Evolutionary conservation across 2,888 invertebrate genomes (phyloP).

Genomic region (Ornithoptera priamus): DNA sequence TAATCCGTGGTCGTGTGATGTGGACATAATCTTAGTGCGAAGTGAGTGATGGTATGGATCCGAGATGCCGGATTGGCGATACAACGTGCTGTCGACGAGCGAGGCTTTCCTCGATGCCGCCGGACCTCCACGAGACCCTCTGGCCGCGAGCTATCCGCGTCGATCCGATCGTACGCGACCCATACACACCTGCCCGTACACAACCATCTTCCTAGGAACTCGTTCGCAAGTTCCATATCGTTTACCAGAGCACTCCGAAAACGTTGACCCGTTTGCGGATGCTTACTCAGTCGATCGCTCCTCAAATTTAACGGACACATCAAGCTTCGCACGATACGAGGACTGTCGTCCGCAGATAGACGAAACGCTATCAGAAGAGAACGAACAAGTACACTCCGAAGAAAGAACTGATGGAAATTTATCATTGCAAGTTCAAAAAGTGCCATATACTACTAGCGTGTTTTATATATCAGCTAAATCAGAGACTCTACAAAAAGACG

Average conservation of each 20-base stretch:
- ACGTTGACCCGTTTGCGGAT: conserved; percentile 67
- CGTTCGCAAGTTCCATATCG: conserved; percentile 58
- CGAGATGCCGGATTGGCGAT: conserved; percentile 79
- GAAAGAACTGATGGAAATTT: conserved; percentile 50
- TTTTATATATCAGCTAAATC: conserved; percentile 67
- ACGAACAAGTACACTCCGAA: conserved; percentile 43
- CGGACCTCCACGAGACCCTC: conserved; percentile 57
- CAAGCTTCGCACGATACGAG: conserved; percentile 74
- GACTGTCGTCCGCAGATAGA: conserved; percentile 65
- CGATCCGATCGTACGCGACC: conserved; percentile 75
- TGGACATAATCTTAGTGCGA: conserved; percentile 43
- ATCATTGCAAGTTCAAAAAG: conserved; percentile 67
- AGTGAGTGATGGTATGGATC: conserved; percentile 64
- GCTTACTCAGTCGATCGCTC: conserved; percentile 72
- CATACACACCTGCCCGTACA: conserved; percentile 72
- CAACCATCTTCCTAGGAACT: conserved; percentile 68
- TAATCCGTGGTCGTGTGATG: conserved; percentile 43
- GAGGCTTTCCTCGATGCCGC: conserved; percentile 72
- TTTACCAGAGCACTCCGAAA: conserved; percentile 63
- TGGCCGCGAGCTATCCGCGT: conserved; percentile 75
- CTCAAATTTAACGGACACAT: conserved; percentile 73
- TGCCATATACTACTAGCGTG: conserved; percentile 70
- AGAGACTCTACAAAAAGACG: conserved; percentile 50
- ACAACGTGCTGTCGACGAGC: conserved; percentile 78
- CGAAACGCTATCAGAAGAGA: conserved; percentile 51